Conservation (phyloP, 2,113 vertebrate genomes). For the Setophaga kirtlandii region DNA sequence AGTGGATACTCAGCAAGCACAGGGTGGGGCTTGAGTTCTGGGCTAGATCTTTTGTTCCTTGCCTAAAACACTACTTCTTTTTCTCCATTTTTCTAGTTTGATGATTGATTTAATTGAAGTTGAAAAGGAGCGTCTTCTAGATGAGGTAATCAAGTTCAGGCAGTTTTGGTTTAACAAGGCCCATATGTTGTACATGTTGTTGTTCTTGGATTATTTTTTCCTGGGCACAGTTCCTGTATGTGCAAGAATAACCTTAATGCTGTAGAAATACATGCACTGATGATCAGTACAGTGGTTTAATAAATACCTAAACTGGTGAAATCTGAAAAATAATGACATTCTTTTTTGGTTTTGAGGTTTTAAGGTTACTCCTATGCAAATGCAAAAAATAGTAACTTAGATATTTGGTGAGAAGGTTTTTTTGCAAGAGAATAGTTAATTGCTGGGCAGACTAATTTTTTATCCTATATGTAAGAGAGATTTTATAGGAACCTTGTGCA, state of each 20-base stretch:
- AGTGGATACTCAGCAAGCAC: background rate
- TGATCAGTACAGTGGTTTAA: background rate
- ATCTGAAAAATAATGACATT: background rate
- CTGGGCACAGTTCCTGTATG: background rate
- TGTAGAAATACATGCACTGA: background rate
- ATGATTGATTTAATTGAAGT: constrained; percentile 84
- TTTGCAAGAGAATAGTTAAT: background rate
- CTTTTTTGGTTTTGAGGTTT: background rate
- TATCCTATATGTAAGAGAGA: background rate
- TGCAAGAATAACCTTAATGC: background rate
- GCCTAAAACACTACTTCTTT: constrained; percentile 24
- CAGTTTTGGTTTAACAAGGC: background rate
- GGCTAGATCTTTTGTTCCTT: background rate
- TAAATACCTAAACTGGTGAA: background rate
- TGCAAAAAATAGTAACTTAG: background rate
- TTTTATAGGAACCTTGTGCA: background rate
- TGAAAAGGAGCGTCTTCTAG: constrained; percentile 85
- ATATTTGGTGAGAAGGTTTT: background rate
- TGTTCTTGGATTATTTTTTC: background rate
- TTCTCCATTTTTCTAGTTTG: constrained; percentile 72
- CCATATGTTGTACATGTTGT: background rate
- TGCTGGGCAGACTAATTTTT: background rate
- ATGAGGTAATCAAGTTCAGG: constrained; percentile 81
- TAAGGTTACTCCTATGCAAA: background rate
- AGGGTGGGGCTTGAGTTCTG: background rate